Evolutionary conservation across 2,888 invertebrate species (phyloP), one percentile per base, ranked within the genome.

Genomic region (Pyrocoelia pectoralis): DNA sequence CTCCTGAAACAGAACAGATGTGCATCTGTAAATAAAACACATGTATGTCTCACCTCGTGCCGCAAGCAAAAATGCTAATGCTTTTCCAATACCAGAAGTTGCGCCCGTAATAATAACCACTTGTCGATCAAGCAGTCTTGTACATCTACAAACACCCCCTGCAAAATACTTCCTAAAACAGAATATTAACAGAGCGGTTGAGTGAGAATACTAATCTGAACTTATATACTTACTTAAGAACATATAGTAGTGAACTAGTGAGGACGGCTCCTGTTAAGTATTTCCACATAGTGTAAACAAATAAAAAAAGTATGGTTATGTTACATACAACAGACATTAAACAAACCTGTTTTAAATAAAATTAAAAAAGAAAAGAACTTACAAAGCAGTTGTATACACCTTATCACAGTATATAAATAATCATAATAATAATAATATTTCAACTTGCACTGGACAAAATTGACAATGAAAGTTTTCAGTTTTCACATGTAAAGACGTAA

Each of bases 81-180:
- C 84, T 74, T 82, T 83, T n/a, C 87, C 87, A 69, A 88, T 84
- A 2, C 87, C 88, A 59, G 83, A 82, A 76, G 82, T 86, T n/a
- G 83, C 85, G 24, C 87, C 87, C 10, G 87, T 87, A 54, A 87
- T 80, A 40, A 87, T 80, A n/a, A 86, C 78, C 18, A 84, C 83
- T 70, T 83, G 77, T 38, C 81, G 83, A 68, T 81, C 80, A 63
- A 81, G 69, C 52, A 78, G 68, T 55, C 76, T 65, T 5, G 74
- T 72, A 64, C 81, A 81, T 18, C 67, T 68, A 67, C 81, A 81
- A 19, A 76, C 74, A 41, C 79, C 77, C 53, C 81, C 81, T 68
- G 74, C 74, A 72, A 80, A 81, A 66, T 80, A 81, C 65, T 77
- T 75, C 67, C 81, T 81, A 68, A 49, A 77, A 76, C 67, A 33